Evolutionary conservation across 2,113 vertebrate genomes (phyloP), one percentile per base, ranked within the genome.

Genomic region (Nicator chloris): DNA sequence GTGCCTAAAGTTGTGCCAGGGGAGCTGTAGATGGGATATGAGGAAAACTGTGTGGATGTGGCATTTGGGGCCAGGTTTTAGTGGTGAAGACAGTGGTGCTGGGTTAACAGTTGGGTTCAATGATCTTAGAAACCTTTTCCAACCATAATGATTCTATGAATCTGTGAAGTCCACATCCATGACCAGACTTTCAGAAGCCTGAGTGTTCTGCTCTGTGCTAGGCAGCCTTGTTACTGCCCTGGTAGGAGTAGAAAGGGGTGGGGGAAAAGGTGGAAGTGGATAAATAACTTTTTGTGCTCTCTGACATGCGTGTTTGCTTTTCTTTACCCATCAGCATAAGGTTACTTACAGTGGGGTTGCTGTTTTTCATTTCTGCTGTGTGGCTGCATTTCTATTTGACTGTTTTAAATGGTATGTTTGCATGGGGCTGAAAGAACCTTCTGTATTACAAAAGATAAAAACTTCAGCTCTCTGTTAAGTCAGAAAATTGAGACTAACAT

Each of bases 391-490:
- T 89, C 92, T 88, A 7, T 57, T 92, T 90, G 94, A 75, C 91
- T 84, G 68, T 91, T 96, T 91, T 81, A 93, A 97, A 96, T 96
- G 90, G 90, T 78, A 63, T 79, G 96, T 97, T 98, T 97, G 96
- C 93, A 49, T 93, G 86, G 89, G 57, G 73, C 96, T 98, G 97
- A 98, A 98, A 98, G 97, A 97, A 70, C 92, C 94, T 95, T 97
- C 97, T 98, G 97, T 98, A 57, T 92, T 61, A 76, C 44, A 94
- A 88, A 61, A 71, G 94, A 60, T 70, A 50, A 92, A 84, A 91
- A 93, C 94, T 97, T 95, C 69, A 92, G 83, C 91, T 71, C 87
- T 88, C 80, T 64, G 53, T 92, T 95, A n/a, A 84, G 94, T 91
- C 87, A 86, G 88, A 65, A 93, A 44, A 86, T 85, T 54, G 89